Evolutionary conservation across 2,888 invertebrate genomes (phyloP), one percentile per base, ranked within the genome.

Genomic region (Cryptophagus acutangulus): DNA sequence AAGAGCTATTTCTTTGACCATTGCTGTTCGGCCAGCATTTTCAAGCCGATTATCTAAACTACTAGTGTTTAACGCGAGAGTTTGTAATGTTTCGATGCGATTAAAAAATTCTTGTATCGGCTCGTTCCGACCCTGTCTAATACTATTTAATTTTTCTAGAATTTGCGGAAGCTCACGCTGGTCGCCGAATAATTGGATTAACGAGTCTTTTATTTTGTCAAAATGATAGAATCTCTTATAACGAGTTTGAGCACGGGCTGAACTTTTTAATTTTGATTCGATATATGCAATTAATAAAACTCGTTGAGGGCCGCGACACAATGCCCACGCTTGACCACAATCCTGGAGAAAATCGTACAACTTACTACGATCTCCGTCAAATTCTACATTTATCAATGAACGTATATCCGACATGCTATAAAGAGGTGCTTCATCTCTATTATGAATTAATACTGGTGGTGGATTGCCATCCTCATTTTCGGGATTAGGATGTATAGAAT

Each of bases 271-370:
- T 36, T 16, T 36, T 2, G 36, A 25, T 2, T 3, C 17, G 1
- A 36, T 36, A 3, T 16, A 36, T 10, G 26, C 12, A 9, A 36
- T 5, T 13, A 35, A n/a, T 24, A 35, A 24, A 16, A 2, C n/a
- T 13, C 8, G 10, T 25, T 26, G 36, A n/a, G 36, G 4, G 16
- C 1, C 36, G 5, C 17, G 25, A 8, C 36, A 36, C 2, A 36
- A 12, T 25, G 17, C 10, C 13, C 20, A 14, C n/a, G 36, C 28
- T 10, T 14, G 17, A 18, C 20, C 36, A 14, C 28, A 36, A 5
- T 36, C 36, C 16, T 36, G 36, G 4, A 36, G 1, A 26, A 36
- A 36, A 16, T 36, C 36, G 12, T 36, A 36, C 1, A 36, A 3
- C 3, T 36, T 14, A 3, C 6, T 15, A 15, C 17, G 17, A 18